These are phyloP conservation scores for Ophiothrix spiculata DNA, from an alignment of 35 echinoderm and acorn worm species.

Conservation along the genomic window DNA sequence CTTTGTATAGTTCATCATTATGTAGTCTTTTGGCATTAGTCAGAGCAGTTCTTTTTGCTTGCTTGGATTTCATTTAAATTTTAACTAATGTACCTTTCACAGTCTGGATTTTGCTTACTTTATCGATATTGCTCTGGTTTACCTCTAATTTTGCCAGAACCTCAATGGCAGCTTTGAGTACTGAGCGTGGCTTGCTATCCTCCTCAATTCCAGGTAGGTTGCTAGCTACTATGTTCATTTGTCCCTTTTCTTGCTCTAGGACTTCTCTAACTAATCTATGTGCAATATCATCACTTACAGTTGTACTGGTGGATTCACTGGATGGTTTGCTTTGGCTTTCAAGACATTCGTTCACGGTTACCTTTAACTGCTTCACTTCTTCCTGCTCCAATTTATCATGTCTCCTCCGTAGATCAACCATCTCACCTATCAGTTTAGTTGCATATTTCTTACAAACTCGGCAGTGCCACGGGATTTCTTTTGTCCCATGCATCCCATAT, in stretches of 20 bases:
- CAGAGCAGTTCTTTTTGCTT: background rate
- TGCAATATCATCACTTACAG: background rate
- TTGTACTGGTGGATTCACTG: background rate
- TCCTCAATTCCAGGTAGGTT: background rate
- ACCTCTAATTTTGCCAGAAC: background rate
- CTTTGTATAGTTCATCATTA: conserved; percentile 9
- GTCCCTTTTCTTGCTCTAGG: background rate
- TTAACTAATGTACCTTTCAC: background rate
- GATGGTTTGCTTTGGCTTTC: background rate
- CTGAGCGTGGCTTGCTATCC: background rate
- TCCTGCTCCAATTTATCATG: background rate
- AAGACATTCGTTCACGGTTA: background rate
- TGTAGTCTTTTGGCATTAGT: background rate
- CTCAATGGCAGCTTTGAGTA: background rate
- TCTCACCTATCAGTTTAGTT: background rate
- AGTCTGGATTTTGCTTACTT: background rate
- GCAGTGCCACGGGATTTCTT: background rate
- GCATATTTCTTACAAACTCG: background rate
- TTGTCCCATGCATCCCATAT: background rate
- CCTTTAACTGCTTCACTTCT: background rate
- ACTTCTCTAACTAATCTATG: background rate
- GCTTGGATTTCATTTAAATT: background rate
- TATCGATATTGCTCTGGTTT: background rate
- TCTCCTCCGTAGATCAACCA: background rate
- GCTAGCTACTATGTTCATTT: conserved; percentile 14